Conservation (phyloP, 2,888 invertebrate species). For the Augochlorella aurata region DNA sequence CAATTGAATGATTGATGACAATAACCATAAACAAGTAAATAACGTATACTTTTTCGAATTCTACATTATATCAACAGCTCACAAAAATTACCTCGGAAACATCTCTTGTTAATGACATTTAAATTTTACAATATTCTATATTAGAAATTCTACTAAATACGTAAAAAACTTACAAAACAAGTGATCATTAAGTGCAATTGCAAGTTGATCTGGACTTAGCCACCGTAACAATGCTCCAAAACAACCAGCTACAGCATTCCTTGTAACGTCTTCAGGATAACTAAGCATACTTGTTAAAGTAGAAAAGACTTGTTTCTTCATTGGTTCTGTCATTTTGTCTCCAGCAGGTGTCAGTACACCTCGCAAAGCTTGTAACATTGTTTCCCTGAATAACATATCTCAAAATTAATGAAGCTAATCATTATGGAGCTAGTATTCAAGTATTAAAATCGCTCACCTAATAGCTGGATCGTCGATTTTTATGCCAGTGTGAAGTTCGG, state of each 20-base stretch:
- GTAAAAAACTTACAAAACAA: slow-evolving; percentile 85
- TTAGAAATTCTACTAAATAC: not conserved
- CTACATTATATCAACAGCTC: no score
- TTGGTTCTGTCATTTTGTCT: slow-evolving; percentile 92
- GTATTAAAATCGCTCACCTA: slow-evolving; percentile 79
- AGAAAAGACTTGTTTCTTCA: slow-evolving; percentile 88
- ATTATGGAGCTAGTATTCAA: not conserved
- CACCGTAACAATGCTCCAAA: slow-evolving; percentile 92
- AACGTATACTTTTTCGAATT: no score
- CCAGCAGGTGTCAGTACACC: slow-evolving; percentile 93
- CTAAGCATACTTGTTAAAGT: slow-evolving; percentile 88
- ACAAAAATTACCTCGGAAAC: no score
- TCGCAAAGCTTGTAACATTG: slow-evolving; percentile 95
- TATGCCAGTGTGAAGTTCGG: slow-evolving; percentile 94
- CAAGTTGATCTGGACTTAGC: slow-evolving; percentile 89
- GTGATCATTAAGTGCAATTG: slow-evolving; percentile 88
- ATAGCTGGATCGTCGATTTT: slow-evolving; percentile 93
- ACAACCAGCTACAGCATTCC: slow-evolving; percentile 93
- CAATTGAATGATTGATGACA: no score
- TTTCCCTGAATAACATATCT: slow-evolving; percentile 86
- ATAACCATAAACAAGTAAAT: no score
- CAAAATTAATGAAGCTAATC: not conserved
- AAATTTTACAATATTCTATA: not conserved
- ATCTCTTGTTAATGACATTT: not conserved
- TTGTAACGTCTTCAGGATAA: slow-evolving; percentile 90